Percentiles rank a stretch among this genome's conserved stretches.
phyloP scores from a whole-genome alignment of 2,113 vertebrate species.

The Cepphus grylle region DNA sequence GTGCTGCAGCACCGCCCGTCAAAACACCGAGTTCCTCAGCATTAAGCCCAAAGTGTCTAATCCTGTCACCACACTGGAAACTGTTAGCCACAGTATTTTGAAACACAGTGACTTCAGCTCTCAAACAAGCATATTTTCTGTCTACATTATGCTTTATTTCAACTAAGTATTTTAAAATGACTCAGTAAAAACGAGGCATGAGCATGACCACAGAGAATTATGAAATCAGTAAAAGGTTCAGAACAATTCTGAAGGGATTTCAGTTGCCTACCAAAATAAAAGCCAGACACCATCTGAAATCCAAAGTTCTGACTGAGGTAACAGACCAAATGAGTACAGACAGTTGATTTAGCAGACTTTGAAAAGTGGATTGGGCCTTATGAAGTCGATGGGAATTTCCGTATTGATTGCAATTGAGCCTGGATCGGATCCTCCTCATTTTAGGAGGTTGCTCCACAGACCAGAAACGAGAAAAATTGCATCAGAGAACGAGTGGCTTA shows the following conservation, averaged over 20 bases:
- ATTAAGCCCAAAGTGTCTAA: background rate
- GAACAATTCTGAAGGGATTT: slow-evolving; percentile 53
- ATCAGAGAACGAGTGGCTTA: slow-evolving; percentile 46
- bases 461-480: slow-evolving; percentile 31
- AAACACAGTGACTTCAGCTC: slow-evolving; percentile 50
- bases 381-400: background rate
- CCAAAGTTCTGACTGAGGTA: background rate
- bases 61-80: background rate
- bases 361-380: background rate
- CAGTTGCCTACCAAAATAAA: slow-evolving; percentile 53
- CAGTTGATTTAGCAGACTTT: background rate
- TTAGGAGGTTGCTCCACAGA: slow-evolving; percentile 10
- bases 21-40: background rate
- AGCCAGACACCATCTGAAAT: slow-evolving; percentile 44
- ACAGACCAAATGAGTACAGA: background rate
- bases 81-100: slow-evolving; percentile 36
- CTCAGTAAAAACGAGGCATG: slow-evolving; percentile 59
- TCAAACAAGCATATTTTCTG: slow-evolving; percentile 18
- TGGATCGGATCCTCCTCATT: background rate
- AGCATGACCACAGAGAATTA: slow-evolving; percentile 59
- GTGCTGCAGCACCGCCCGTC: background rate
- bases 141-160: slow-evolving; percentile 47
- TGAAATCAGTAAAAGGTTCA: slow-evolving; percentile 57
- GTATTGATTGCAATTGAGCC: background rate
- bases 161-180: slow-evolving; percentile 50